phyloP scores from a whole-genome alignment of 1,140 invertebrate species.

The Spodoptera litura region DNA sequence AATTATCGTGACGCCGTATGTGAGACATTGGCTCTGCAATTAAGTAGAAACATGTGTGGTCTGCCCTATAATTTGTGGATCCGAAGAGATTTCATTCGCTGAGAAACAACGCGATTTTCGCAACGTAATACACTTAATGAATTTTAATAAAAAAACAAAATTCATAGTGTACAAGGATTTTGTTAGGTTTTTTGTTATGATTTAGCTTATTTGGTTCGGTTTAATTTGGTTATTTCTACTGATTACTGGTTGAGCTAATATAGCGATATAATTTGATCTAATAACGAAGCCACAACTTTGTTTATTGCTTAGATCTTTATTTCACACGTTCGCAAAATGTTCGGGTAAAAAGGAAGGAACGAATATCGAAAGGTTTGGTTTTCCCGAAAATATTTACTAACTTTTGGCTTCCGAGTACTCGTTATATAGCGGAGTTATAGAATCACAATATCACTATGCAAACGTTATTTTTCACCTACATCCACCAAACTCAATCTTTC shows the following conservation, averaged over 20 bases:
- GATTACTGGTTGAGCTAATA: constrained; percentile 11
- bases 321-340: no score
- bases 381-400: no score
- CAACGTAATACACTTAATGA: constrained; percentile 41
- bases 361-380: no score
- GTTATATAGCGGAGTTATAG: no score
- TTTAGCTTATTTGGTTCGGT: background rate
- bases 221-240: background rate
- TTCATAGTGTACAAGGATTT: background rate
- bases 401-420: no score
- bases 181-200: background rate
- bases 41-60: constrained; percentile 50
- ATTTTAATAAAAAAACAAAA: constrained; percentile 19
- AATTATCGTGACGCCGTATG: constrained; percentile 51
- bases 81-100: constrained; percentile 30
- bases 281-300: no score
- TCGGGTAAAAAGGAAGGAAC: no score
- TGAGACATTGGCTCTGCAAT: constrained; percentile 38
- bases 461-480: background rate
- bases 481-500: background rate
- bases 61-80: constrained; percentile 48
- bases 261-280: no score
- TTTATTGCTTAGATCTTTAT: no score
- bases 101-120: constrained; percentile 20
- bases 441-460: background rate